Evolutionary conservation across 2,797 vertebrate species (phyloP).

Genomic region (Falco columbarius): DNA sequence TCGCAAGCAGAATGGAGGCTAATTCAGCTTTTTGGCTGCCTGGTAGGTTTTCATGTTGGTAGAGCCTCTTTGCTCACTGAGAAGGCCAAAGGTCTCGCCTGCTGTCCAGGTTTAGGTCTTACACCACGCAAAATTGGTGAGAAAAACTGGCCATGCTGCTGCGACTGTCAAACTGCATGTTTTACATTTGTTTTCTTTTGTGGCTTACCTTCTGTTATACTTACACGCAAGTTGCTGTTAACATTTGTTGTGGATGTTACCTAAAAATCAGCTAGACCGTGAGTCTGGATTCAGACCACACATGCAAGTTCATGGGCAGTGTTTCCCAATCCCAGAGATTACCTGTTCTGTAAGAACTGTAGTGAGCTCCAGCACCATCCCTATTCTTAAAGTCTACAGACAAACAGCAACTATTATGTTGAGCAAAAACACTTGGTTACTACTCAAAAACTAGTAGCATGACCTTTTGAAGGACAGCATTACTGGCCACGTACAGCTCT

Average conservation of each 20-base stretch:
- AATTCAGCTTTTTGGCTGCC: background rate
- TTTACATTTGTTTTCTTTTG: background rate
- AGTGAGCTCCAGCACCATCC: background rate
- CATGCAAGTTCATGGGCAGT: background rate
- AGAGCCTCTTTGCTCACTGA: background rate
- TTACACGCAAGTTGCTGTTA: background rate
- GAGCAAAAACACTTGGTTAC: background rate
- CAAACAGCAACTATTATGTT: background rate
- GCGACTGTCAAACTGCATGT: background rate
- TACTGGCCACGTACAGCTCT: background rate
- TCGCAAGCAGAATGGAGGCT: background rate
- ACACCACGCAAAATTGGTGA: accelerated
- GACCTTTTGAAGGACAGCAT: background rate
- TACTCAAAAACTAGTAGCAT: background rate
- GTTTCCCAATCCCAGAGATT: background rate
- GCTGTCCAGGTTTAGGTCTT: background rate
- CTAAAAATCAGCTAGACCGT: background rate
- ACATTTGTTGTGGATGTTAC: background rate
- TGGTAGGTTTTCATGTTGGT: background rate
- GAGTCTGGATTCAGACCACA: background rate
- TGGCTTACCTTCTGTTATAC: background rate
- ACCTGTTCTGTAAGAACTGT: background rate
- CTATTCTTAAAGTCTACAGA: background rate
- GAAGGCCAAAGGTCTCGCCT: background rate
- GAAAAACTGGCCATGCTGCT: background rate